These are phyloP conservation scores for Euphonia xanthogaster DNA, from an alignment of 2,797 vertebrate species.

Conservation along the genomic window DNA sequence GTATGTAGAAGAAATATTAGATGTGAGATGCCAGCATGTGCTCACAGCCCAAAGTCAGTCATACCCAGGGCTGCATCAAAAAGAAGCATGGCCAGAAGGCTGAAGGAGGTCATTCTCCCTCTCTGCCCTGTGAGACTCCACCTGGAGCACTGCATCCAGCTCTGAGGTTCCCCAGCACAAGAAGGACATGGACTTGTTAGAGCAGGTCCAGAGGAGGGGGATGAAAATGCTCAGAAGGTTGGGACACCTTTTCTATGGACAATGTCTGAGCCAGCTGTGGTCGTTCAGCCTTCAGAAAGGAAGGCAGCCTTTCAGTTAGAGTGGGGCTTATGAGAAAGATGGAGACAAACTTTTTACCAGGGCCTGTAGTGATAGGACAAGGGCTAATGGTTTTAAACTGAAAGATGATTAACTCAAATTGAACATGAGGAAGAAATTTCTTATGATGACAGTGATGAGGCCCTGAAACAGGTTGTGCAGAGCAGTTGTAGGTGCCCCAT, in stretches of 20 bases:
- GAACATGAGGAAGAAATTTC: neutral
- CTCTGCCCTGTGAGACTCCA: neutral
- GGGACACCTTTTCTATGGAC: neutral
- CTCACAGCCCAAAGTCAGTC: neutral
- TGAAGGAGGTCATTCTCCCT: neutral
- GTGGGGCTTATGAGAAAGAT: neutral
- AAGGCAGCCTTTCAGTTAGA: neutral
- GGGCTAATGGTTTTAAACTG: neutral
- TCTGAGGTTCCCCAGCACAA: neutral
- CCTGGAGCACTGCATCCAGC: neutral
- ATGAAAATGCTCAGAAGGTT: neutral
- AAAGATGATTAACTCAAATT: neutral
- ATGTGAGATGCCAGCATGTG: fast-evolving
- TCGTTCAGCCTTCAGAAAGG: neutral
- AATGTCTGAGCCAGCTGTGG: neutral
- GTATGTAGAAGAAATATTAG: neutral
- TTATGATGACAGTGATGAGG: fast-evolving
- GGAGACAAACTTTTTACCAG: neutral
- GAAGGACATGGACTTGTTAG: neutral
- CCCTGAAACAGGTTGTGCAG: neutral
- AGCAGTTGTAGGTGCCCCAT: neutral
- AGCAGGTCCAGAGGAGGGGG: neutral
- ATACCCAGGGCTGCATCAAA: neutral
- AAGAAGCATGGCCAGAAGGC: neutral
- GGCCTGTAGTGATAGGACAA: neutral